These are phyloP conservation scores for Pseudorhombus dupliciocellatus DNA, from an alignment of 2,113 vertebrate species.

Conservation along the genomic window DNA sequence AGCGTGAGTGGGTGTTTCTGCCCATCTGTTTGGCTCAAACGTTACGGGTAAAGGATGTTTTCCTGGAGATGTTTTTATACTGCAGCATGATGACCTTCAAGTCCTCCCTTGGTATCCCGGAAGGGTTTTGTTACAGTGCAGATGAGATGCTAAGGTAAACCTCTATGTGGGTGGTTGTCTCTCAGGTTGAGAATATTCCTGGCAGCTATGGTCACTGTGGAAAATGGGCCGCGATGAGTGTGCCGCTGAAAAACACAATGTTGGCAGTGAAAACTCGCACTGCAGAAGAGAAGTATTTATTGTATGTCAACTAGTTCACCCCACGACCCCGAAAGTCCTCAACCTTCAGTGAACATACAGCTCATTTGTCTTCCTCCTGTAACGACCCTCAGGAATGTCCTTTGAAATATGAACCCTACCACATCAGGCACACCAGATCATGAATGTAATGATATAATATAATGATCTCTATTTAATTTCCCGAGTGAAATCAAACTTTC, in stretches of 20 bases:
- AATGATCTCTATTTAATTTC: neutral
- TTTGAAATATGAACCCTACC: neutral
- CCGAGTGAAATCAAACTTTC: too few species aligned
- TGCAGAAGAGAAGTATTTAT: constrained; percentile 10
- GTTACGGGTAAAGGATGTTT: constrained; percentile 39
- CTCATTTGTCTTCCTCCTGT: neutral
- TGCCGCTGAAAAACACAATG: neutral
- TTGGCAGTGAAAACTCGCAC: constrained; percentile 29
- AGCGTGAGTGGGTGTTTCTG: constrained; percentile 19
- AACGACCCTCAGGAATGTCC: neutral
- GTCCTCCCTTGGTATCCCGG: constrained; percentile 9
- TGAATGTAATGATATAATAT: too few species aligned
- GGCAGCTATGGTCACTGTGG: constrained; percentile 38
- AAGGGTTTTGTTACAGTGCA: constrained; percentile 37
- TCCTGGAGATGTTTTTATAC: constrained; percentile 10
- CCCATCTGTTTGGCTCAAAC: constrained; percentile 1
- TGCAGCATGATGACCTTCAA: constrained; percentile 18
- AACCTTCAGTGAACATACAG: neutral
- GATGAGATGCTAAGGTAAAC: constrained; percentile 46
- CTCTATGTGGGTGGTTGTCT: constrained; percentile 50
- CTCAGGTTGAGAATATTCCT: constrained; percentile 44
- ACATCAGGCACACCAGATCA: too few species aligned
- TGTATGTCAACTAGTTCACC: neutral
- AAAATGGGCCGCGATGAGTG: constrained; percentile 14
- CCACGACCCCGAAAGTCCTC: neutral